These are phyloP conservation scores for Pantherophis alleghaniensis DNA, from an alignment of 2,797 vertebrate genomes.

Conservation along the genomic window DNA sequence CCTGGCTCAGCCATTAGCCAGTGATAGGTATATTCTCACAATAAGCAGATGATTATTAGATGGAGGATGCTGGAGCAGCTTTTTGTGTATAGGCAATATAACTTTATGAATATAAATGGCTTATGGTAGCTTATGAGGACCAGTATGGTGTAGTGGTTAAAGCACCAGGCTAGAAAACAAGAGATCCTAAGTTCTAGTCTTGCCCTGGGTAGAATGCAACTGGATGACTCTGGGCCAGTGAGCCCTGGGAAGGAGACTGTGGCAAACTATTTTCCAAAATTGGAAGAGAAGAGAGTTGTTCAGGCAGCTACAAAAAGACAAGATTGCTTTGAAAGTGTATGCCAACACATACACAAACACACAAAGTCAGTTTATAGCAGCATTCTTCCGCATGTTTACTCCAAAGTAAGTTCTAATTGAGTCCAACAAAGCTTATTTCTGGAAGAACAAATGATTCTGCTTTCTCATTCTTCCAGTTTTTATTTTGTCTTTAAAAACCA, in stretches of 20 bases:
- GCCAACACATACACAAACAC: not conserved
- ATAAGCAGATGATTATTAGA: not conserved
- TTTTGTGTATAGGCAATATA: not conserved
- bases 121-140: not conserved
- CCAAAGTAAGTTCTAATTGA: not conserved
- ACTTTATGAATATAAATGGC: not conserved
- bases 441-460: not conserved
- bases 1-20: not conserved
- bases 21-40: not conserved
- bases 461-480: not conserved
- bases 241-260: not conserved
- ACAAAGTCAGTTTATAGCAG: not conserved
- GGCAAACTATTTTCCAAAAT: not conserved
- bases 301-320: not conserved
- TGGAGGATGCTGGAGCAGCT: not conserved
- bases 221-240: not conserved
- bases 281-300: not conserved
- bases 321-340: not conserved
- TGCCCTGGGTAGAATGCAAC: not conserved
- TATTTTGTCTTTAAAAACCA: not conserved
- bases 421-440: not conserved
- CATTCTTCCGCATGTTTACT: not conserved
- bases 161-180: not conserved
- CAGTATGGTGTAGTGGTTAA: not conserved
- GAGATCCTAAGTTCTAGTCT: not conserved